Conservation (phyloP, 2,888 invertebrate genomes). For the Lithophane leautieri region DNA sequence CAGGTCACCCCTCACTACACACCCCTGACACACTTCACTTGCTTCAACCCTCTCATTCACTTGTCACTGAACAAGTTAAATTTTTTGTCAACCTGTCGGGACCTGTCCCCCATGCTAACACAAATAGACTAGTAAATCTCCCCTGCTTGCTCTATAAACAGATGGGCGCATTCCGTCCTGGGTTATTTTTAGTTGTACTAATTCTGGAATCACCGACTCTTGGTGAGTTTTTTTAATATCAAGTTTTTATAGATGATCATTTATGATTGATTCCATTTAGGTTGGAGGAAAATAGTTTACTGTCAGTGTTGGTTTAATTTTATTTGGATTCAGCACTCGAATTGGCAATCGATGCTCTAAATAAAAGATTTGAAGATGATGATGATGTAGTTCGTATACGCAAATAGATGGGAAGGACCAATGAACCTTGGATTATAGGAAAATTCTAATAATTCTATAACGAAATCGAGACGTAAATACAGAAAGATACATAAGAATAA, state of each 20-base stretch:
- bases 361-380: conserved; percentile 19
- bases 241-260: conserved; percentile 58
- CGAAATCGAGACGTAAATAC: neutral
- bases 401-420: conserved; percentile 19
- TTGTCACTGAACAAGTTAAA: conserved; percentile 60
- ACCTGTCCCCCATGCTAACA: conserved; percentile 76
- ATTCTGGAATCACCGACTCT: conserved; percentile 81
- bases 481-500: conserved; percentile 2
- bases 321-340: conserved; percentile 20
- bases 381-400: conserved; percentile 7
- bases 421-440: conserved; percentile 17
- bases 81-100: conserved; percentile 80
- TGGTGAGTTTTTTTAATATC: conserved; percentile 65
- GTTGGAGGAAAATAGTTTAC: conserved; percentile 32
- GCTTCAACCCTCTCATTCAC: conserved; percentile 65
- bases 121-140: conserved; percentile 80
- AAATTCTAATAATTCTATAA: conserved; percentile 11
- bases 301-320: conserved; percentile 33
- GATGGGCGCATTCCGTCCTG: conserved; percentile 84
- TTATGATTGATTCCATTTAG: conserved; percentile 57
- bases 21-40: conserved; percentile 62
- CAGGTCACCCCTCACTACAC: conserved; percentile 35
- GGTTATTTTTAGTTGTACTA: conserved; percentile 84
- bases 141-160: conserved; percentile 87
- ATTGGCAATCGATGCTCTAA: conserved; percentile 32